Evolutionary conservation across 2,797 vertebrate species (phyloP).

Genomic region (Acropternis orthonyx): DNA sequence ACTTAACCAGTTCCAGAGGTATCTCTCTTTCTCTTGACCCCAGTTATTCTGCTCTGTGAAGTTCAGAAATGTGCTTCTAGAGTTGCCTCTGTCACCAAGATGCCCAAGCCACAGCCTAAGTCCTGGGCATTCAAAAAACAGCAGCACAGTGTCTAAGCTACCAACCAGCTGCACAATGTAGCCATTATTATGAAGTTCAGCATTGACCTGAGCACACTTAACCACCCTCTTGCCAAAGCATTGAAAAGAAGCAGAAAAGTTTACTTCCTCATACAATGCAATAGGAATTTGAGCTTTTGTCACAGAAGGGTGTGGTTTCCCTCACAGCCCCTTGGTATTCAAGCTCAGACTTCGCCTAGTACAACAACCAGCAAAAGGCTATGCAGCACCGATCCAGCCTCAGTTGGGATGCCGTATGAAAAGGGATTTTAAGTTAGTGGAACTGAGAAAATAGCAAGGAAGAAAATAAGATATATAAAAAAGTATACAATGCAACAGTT

Average conservation of each 20-base stretch:
- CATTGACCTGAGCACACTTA: neutral
- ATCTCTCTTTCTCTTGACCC: neutral
- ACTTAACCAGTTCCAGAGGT: neutral
- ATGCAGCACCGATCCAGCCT: neutral
- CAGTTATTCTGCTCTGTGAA: neutral
- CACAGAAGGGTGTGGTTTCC: neutral
- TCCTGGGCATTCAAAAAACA: neutral
- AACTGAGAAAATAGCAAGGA: neutral
- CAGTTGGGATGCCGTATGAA: neutral
- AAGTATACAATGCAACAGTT: neutral
- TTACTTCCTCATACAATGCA: neutral
- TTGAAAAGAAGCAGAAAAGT: neutral
- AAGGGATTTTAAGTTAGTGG: neutral
- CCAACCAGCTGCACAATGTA: neutral
- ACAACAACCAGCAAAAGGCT: neutral
- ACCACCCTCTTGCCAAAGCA: neutral
- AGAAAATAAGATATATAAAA: neutral
- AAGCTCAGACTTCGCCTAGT: neutral
- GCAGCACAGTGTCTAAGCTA: neutral
- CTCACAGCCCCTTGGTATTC: rapidly evolving
- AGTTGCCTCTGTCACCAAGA: neutral
- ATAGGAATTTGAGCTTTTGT: neutral
- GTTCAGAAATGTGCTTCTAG: neutral
- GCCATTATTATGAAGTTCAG: neutral
- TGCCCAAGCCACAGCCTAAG: neutral